Percentiles rank a stretch among this genome's conserved stretches.
phyloP scores from a whole-genome alignment of 2,113 vertebrate species.

The Ia io region DNA sequence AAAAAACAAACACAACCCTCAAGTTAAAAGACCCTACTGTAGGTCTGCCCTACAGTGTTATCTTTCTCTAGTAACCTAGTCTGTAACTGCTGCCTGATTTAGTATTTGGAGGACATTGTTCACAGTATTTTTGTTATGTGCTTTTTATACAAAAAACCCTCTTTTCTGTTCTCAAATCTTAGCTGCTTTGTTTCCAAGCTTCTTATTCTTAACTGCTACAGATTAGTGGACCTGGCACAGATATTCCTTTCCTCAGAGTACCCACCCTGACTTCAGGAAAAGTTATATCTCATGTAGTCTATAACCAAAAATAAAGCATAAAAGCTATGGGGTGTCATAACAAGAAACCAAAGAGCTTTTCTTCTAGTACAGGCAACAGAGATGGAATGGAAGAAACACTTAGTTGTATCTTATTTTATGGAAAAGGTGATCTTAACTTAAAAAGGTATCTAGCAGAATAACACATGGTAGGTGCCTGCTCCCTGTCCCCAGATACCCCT shows the following conservation, averaged over 20 bases:
- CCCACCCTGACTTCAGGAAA: not conserved
- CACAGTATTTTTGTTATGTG: slow-evolving; percentile 73
- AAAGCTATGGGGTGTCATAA: not conserved
- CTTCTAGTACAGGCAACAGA: not conserved
- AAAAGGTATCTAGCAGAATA: not conserved
- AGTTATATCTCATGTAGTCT: not conserved
- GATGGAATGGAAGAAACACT: not conserved
- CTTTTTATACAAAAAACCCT: slow-evolving; percentile 74
- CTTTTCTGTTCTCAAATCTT: slow-evolving; percentile 77
- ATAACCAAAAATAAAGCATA: not conserved
- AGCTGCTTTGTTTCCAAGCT: slow-evolving; percentile 67
- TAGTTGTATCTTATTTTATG: not conserved
- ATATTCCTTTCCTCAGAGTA: slow-evolving; percentile 46
- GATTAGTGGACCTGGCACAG: slow-evolving; percentile 79
- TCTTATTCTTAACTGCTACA: not conserved
- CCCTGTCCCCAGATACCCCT: not conserved
- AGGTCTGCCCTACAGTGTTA: slow-evolving; percentile 32
- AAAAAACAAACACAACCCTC: not conserved
- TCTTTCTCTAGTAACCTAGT: slow-evolving; percentile 50
- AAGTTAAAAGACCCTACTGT: not conserved
- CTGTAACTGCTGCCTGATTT: slow-evolving; percentile 68
- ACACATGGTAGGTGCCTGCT: not conserved
- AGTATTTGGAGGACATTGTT: slow-evolving; percentile 60
- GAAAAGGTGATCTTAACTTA: not conserved
- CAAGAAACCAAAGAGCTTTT: not conserved